A percentile compares a stretch with the other conserved stretches of the same genome.
Conservation (phyloP, 2,113 vertebrate species). For the Cacatua alba region DNA sequence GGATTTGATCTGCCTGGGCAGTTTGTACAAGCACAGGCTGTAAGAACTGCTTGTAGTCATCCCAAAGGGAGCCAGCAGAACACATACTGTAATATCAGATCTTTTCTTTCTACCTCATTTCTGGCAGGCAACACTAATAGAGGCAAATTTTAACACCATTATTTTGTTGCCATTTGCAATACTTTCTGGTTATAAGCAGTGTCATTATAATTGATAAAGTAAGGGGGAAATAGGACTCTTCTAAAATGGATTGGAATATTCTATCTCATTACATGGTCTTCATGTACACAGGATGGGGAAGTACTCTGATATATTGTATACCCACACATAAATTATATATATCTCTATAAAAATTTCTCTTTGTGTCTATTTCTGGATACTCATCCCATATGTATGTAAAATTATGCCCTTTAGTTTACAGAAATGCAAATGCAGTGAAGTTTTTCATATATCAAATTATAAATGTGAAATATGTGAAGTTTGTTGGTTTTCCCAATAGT, state of each 20-base stretch:
- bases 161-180: neutral
- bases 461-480: neutral
- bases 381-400: neutral
- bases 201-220: neutral
- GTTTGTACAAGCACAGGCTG: neutral
- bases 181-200: neutral
- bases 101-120: neutral
- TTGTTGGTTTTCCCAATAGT: neutral
- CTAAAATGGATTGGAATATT: neutral
- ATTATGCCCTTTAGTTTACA: neutral
- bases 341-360: neutral
- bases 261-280: neutral
- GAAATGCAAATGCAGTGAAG: neutral
- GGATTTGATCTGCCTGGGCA: neutral
- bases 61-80: neutral
- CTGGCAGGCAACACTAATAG: neutral
- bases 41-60: neutral
- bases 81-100: neutral
- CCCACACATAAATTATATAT: neutral
- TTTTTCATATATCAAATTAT: neutral
- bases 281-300: accelerated
- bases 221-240: neutral
- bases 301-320: neutral
- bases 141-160: neutral
- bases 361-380: neutral